Base-by-base conservation (phyloP, 1,140 invertebrate species). In the Drosophila biarmipes region DNA sequence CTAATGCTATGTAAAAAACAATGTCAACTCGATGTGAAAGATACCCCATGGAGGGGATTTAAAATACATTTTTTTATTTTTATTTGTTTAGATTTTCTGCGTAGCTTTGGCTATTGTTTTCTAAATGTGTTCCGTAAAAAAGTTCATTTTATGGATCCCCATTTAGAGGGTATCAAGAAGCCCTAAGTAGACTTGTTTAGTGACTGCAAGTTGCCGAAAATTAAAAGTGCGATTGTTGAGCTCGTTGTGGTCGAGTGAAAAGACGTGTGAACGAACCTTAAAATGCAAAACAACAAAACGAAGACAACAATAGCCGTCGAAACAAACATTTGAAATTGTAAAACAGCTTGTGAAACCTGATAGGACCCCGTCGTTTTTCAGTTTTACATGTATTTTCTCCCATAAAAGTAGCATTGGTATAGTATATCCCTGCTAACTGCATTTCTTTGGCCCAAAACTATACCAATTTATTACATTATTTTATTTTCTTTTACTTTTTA, bases 201-300 rank as follows among this genome's bases (percentile, higher is more conserved):
- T 0, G 6, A 19, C 31, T 38, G 48, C 48, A 53, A 48, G n/a
- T 31, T 42, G 55, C 72, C 78, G 45, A 78, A 82, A 79, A 61
- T 69, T 46, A 78, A 84, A 66, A 51, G 72, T 84, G 80, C 78
- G 75, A 84, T 79, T 79, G 64, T 72, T 64, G 38, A 54, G 19
- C 37, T 34, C 59, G 76, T 55, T 67, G 75, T 64, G 80, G 71
- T 84, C 85, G 76, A 68, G 80, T 76, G 80, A 76, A 85, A 85
- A 57, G 56, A 48, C 76, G 49, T 80, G 80, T 85, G 80, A 84
- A 85, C 45, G 80, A 85, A 84, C 72, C 76, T 62, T 57, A 55
- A 62, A 46, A 66, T 46, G 46, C 8, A 31, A 52, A 49, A 55
- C 29, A 53, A 37, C 35, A 4, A 43, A 1, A 31, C 27, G 21